Evolutionary conservation across 2,888 invertebrate genomes (phyloP), one percentile per base, ranked within the genome.

Genomic region (Listrodromus nycthemerus): DNA sequence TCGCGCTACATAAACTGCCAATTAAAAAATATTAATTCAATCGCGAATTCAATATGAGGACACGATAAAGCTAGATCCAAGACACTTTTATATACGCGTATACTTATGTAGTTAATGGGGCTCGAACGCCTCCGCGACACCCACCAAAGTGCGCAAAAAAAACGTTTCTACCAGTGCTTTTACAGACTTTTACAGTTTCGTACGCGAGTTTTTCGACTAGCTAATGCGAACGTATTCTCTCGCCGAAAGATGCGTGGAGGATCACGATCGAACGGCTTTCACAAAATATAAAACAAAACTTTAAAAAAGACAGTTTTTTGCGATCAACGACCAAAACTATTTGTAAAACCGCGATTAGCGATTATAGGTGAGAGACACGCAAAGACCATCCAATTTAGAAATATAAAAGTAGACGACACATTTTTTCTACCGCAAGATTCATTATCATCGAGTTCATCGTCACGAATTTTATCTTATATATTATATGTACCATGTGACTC

Each of bases 181-280:
- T 80, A 83, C 80, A 80, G 61, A 83, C 80, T 83, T 83, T 83
- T 83, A 83, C 83, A 83, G 67, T 83, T 83, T 80, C 73, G 67
- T 80, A 83, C 58, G 76, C 67, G 76, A 52, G 63, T 65, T 70
- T 80, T 71, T 74, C 80, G 76, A 79, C 71, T 37, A 75, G 52
- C 50, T 65, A 80, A 76, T 71, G 76, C 79, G 65, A 48, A 78
- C 45, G 58, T 78, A 52, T 52, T 52, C 52, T 71, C 58, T 58
- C 24, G 30, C 30, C 19, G 73, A 24, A 48, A 65, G 77, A 77
- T 41, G 67, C 45, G n/a, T 50, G 67, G 75, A 48, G 33, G 50
- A 70, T 76, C 65, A 21, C 67, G 33, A 78, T 71, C 63, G 76
- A 77, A 61, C 69, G 69, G 45, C 10, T 37, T 70, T 70, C 30